phyloP scores from a whole-genome alignment of 2,113 vertebrate species.

The Serilophus lunatus region DNA sequence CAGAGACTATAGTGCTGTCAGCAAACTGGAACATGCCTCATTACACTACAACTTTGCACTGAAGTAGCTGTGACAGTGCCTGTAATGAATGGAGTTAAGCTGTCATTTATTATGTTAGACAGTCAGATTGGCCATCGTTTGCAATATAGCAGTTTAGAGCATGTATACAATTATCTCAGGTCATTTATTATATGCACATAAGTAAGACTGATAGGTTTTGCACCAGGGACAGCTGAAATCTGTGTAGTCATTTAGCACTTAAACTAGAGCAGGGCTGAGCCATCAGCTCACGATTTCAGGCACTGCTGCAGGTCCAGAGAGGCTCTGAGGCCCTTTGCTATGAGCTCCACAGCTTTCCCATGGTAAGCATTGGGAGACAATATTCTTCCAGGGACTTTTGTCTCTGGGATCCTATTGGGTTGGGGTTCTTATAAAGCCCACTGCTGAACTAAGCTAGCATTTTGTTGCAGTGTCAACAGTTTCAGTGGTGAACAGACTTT shows the following conservation, averaged over 20 bases:
- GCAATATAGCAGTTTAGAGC: not conserved
- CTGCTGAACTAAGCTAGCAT: not conserved
- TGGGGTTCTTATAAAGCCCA: not conserved
- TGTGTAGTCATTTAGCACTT: not conserved
- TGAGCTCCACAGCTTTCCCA: not conserved
- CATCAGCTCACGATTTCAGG: not conserved
- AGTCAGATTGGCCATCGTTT: not conserved
- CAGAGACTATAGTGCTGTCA: not conserved
- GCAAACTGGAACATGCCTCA: not conserved
- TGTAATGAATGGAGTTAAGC: not conserved
- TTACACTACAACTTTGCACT: not conserved
- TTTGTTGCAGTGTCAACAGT: not conserved
- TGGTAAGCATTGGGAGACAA: accelerated
- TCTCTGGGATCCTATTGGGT: not conserved
- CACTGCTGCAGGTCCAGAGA: not conserved
- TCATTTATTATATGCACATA: not conserved
- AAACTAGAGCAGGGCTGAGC: not conserved
- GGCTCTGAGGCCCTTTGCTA: no score
- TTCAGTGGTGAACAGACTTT: not conserved
- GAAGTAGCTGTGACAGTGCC: not conserved
- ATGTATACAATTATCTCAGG: not conserved
- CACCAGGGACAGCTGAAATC: not conserved
- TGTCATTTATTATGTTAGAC: not conserved
- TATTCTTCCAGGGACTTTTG: not conserved
- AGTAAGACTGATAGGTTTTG: not conserved